These are phyloP conservation scores for Alces alces DNA, from an alignment of 2,113 vertebrate species.

Conservation along the genomic window DNA sequence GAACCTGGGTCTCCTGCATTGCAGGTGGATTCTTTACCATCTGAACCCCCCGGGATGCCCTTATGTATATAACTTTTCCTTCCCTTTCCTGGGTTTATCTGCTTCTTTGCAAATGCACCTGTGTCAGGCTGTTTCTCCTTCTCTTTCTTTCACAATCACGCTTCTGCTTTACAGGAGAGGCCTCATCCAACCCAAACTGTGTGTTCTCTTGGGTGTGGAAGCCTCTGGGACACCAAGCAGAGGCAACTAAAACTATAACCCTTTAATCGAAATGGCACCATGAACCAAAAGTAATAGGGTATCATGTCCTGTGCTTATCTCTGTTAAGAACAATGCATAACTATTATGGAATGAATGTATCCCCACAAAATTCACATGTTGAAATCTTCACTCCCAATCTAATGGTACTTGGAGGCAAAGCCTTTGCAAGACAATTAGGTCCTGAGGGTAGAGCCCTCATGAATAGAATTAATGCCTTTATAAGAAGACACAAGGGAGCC, in stretches of 20 bases:
- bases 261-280: not conserved
- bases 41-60: not conserved
- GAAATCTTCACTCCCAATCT: not conserved
- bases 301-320: not conserved
- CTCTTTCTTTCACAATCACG: not conserved
- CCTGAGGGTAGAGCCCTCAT: not conserved
- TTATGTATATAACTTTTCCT: not conserved
- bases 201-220: not conserved
- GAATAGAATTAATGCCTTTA: not conserved
- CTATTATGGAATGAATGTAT: not conserved
- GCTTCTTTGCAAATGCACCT: not conserved
- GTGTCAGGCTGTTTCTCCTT: not conserved
- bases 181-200: not conserved
- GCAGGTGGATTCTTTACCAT: not conserved
- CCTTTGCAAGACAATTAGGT: not conserved
- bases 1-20: not conserved
- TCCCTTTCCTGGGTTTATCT: not conserved
- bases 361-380: not conserved
- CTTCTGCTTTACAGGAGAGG: not conserved
- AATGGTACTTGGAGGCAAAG: not conserved
- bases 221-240: not conserved
- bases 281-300: not conserved
- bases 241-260: not conserved
- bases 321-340: not conserved
- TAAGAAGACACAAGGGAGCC: not conserved